Percentiles rank a stretch among this genome's conserved stretches.
phyloP scores from a whole-genome alignment of 2,797 vertebrate genomes.

The Microctenopoma stevenorrisi region DNA sequence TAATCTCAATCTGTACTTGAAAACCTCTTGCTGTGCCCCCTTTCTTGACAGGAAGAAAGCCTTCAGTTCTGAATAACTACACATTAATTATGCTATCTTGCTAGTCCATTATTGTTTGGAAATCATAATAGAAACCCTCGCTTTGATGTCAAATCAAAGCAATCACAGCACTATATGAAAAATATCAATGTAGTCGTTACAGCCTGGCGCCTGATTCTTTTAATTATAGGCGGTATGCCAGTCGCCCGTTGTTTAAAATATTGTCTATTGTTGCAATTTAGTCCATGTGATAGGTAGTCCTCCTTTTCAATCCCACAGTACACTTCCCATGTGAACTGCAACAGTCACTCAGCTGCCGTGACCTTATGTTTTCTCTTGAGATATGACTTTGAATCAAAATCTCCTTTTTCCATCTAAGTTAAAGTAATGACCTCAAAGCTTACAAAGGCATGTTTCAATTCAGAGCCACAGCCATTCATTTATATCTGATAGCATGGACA shows the following conservation, averaged over 20 bases:
- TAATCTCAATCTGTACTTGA: background rate
- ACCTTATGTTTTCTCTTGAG: slow-evolving; percentile 63
- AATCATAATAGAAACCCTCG: background rate
- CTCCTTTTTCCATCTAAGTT: slow-evolving; percentile 53
- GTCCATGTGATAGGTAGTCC: background rate
- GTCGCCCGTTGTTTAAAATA: background rate
- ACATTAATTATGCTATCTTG: background rate
- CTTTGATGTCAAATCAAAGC: background rate
- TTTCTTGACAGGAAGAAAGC: background rate
- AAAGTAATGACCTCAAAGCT: slow-evolving; percentile 64
- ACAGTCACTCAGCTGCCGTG: slow-evolving; percentile 33
- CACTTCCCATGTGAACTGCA: slow-evolving; percentile 1
- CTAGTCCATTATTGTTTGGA: background rate
- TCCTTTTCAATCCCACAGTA: background rate
- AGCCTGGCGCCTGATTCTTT: background rate
- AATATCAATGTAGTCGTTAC: background rate
- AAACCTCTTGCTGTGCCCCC: background rate
- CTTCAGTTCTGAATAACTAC: too few relatives aligned
- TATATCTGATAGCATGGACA: slow-evolving; percentile 59
- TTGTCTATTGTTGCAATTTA: slow-evolving; percentile 7
- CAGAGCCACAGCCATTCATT: slow-evolving; percentile 49
- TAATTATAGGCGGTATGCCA: background rate
- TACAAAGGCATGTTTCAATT: slow-evolving; percentile 46
- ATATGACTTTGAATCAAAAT: slow-evolving; percentile 61
- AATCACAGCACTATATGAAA: background rate